Base-by-base conservation (phyloP, 2,113 vertebrate genomes). In the Motacilla tschutschensis region DNA sequence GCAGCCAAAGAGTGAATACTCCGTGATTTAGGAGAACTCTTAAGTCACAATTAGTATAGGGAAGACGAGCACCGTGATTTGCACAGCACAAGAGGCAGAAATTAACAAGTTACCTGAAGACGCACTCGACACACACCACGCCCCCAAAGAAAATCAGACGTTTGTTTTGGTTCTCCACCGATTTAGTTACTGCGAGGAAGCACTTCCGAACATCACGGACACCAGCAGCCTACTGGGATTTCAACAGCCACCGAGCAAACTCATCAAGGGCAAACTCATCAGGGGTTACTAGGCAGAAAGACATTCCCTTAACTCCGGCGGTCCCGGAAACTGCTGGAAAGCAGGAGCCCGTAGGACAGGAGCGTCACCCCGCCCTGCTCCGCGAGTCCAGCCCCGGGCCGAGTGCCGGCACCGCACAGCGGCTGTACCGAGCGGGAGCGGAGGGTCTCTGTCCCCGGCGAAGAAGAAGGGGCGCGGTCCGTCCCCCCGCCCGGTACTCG, bases 61-160 rank as follows among this genome's bases (percentile, higher is more conserved):
- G 8, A n/a, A 40, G 8, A n/a, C 0, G 2, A 46, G 4, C 6
- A 53, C 28, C 2, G 8, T 0, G 8, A 21, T 9, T 50, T 33
- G 17, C 25, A 41, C 28, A 21, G n/a, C 9, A 10, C 6, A 14
- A 20, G 14, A 40, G 1, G 1, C 29, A 62, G 14, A 70, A 58
- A 77, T 5, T 12, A 46, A 12, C 25, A 26, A 35, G 11, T 12
- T 35, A 62, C 54, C 41, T 28, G 11, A 25, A 35, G 6, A 10
- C 5, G 50, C 9, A 15, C 26, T 28, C 24, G 18, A 54, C 16
- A 46, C 40, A 40, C 28, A 5, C 5, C 33, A 44, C 38, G 41
- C 15, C 3, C 10, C 2, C 18, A 11, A 21, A 46, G 8, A 66
- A 54, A 75, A 43, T 17, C n/a, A 4, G 5, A 18, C 0, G 1